phyloP scores from a whole-genome alignment of 1,140 invertebrate genomes.

The Drosophila melanica region DNA sequence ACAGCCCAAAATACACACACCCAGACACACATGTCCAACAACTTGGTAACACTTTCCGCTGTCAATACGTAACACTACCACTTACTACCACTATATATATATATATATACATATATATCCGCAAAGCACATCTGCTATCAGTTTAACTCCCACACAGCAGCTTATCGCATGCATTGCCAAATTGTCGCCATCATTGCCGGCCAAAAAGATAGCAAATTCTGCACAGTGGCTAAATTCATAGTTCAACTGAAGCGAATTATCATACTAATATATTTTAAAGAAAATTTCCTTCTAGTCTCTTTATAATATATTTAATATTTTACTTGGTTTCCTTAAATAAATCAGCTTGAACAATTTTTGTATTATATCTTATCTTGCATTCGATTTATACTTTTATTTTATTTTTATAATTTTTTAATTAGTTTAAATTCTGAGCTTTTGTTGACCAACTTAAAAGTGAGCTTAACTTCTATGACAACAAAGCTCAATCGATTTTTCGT shows the following conservation, averaged over 20 bases:
- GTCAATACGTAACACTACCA: background rate
- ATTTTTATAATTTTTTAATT: too few relatives aligned
- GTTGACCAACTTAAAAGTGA: too few relatives aligned
- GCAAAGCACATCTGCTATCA: conserved; percentile 23
- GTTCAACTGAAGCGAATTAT: background rate
- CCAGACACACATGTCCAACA: conserved; percentile 16
- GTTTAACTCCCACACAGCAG: conserved; percentile 26
- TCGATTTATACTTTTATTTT: too few relatives aligned
- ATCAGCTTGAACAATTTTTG: too few relatives aligned
- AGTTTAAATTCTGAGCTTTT: too few relatives aligned
- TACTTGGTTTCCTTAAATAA: too few relatives aligned
- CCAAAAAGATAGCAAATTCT: conserved; percentile 24
- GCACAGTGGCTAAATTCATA: conserved; percentile 25
- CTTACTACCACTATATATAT: background rate
- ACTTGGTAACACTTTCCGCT: conserved; percentile 19
- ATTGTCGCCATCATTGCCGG: conserved; percentile 74
- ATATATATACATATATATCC: background rate
- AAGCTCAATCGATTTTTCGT: too few relatives aligned
- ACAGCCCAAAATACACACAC: conserved; percentile 37
- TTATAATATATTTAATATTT: too few relatives aligned
- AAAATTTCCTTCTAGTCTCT: too few relatives aligned
- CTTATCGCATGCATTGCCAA: conserved; percentile 78
- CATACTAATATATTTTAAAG: too few relatives aligned
- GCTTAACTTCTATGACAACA: too few relatives aligned
- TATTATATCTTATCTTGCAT: too few relatives aligned